Base-by-base conservation (phyloP, 92 coral and sea anemone genomes). In the Epizoanthus scotinus region DNA sequence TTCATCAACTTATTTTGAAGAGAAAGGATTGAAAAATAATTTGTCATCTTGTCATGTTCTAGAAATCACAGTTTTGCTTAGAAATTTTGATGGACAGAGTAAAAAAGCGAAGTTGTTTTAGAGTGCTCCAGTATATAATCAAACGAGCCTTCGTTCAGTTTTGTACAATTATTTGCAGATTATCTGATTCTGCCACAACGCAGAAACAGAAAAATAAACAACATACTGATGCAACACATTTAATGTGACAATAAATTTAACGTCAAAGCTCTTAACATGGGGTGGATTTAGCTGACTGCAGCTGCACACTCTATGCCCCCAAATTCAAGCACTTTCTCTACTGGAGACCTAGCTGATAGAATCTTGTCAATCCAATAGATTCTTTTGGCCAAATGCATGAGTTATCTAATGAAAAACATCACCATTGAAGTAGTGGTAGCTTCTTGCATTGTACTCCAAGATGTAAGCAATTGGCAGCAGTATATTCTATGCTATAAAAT, bases 21-120 rank as follows among this genome's bases (percentile, higher is more conserved):
- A 20, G 26, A 75, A 47, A 75, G 69, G 62, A 75, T 49, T 58
- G 19, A 36, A 40, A 75, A 75, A 58, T 59, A 75, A 75, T 75
- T 75, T 75, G 69, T 75, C 81, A 75, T 75, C 81, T 58, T 75
- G 81, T 75, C 81, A 75, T 40, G 59, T 57, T 38, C n/a, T 36
- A 75, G 21, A 24, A n/a, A 15, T 34, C 20, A 5, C 59, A 64
- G 26, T 59, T 60, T 58, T 75, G 31, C 55, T 36, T 40, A 36
- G 28, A 15, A 59, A 19, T 60, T 21, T 21, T 59, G 60, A 29
- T 18, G 63, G 15, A 57, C 49, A 21, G 20, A 20, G 47, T 56
- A 3, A 20, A 36, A 28, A 34, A 67, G 21, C 53, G 67, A 58
- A 29, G 54, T 75, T 13, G 8, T 21, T 57, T 57, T 36, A 13